These are phyloP conservation scores for Cercocebus atys DNA, from an alignment of 2,113 vertebrate species.

Conservation along the genomic window DNA sequence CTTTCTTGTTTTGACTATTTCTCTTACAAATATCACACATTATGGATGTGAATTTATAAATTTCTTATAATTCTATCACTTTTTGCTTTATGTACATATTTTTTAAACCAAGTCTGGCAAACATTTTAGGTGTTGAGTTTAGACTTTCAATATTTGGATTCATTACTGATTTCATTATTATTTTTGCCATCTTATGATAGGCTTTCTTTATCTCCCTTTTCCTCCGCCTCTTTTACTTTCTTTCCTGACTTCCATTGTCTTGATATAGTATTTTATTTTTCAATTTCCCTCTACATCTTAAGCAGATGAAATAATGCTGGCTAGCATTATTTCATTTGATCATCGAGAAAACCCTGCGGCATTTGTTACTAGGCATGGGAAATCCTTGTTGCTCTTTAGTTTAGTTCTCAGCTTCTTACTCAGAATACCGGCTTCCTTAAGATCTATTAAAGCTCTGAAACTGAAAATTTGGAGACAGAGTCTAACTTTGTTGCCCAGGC, in stretches of 20 bases:
- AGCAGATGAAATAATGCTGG: neutral
- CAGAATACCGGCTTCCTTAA: neutral
- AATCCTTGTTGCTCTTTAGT: neutral
- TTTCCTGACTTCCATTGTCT: neutral
- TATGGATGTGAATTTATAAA: neutral
- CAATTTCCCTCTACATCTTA: neutral
- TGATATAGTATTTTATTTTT: neutral
- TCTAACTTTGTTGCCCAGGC: too few relatives aligned
- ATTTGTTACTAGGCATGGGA: neutral
- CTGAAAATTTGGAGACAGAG: neutral
- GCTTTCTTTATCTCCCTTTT: neutral
- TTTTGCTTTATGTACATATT: neutral
- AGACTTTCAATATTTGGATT: neutral
- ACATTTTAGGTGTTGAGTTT: neutral
- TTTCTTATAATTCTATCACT: neutral
- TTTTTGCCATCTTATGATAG: neutral
- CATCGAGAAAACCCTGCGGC: neutral
- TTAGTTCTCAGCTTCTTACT: neutral
- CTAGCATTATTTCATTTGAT: neutral
- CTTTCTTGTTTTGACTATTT: conserved; percentile 5
- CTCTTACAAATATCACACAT: neutral
- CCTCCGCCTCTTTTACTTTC: neutral
- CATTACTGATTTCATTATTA: neutral
- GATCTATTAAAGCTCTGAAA: neutral
- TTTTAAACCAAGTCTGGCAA: neutral